phyloP scores from a whole-genome alignment of 2,113 vertebrate species.

The Vidua chalybeata region DNA sequence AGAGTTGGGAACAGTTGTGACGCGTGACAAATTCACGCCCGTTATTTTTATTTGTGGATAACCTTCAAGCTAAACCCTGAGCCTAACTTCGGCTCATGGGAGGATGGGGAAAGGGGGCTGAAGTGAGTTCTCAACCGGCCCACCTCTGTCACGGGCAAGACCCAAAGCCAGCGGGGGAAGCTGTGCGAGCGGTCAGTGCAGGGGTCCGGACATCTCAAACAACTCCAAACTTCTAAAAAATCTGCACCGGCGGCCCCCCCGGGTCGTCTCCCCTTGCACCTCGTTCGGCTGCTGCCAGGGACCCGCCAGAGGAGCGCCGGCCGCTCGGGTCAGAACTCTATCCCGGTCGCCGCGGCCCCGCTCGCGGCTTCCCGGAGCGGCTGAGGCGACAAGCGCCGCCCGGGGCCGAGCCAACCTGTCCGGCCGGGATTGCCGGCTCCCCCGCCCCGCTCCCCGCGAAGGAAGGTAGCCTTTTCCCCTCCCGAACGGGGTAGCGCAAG shows the following conservation, averaged over 20 bases:
- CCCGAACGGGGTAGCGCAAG: not conserved
- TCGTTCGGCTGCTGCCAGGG: not conserved
- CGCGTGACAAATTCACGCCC: not conserved
- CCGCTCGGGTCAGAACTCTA: too few relatives aligned
- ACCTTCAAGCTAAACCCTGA: slow-evolving; percentile 31
- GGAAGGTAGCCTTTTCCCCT: not conserved
- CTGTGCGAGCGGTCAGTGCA: not conserved
- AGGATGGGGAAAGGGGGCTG: too few relatives aligned
- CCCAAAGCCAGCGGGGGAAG: not conserved
- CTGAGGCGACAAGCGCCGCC: not conserved
- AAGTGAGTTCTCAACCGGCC: not conserved
- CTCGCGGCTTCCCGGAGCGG: not conserved
- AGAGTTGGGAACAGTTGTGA: not conserved
- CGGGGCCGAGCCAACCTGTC: not conserved
- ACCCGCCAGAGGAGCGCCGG: not conserved
- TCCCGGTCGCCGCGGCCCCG: not conserved
- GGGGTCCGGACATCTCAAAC: not conserved
- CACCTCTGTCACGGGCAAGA: not conserved
- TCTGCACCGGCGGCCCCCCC: not conserved
- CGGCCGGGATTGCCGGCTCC: not conserved
- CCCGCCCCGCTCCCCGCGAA: not conserved
- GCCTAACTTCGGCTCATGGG: not conserved
- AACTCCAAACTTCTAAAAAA: not conserved
- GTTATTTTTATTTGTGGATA: not conserved
- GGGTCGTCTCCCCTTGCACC: not conserved